Conservation (phyloP, 2,797 vertebrate genomes). For the Helostoma temminkii region DNA sequence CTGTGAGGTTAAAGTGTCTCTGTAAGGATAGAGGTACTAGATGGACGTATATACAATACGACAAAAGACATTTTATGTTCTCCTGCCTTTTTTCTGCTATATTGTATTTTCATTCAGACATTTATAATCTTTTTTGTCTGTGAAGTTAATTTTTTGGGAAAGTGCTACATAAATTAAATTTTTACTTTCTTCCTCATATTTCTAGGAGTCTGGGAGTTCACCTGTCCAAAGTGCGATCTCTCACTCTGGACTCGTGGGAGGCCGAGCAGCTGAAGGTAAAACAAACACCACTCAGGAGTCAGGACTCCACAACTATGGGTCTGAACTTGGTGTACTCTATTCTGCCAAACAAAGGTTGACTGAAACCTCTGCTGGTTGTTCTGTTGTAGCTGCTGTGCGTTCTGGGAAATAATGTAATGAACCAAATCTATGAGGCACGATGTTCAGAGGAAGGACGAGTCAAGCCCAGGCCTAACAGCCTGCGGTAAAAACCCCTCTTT, state of each 20-base stretch:
- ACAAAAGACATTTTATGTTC: no score
- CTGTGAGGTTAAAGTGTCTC: no score
- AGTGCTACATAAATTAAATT: no score
- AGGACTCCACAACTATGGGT: neutral
- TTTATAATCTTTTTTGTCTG: no score
- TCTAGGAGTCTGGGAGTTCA: constrained; percentile 86
- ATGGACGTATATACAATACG: no score
- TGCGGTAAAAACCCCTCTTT: constrained; percentile 57
- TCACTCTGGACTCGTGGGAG: constrained; percentile 87
- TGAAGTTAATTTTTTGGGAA: no score
- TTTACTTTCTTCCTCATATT: neutral
- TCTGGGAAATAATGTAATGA: constrained; percentile 82
- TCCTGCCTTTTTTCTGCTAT: no score
- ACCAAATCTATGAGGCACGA: constrained; percentile 79
- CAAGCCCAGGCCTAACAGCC: constrained; percentile 72
- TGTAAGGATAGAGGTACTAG: no score
- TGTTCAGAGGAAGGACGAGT: constrained; percentile 61
- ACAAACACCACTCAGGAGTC: constrained; percentile 1
- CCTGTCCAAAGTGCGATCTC: constrained; percentile 84
- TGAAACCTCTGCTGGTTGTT: neutral
- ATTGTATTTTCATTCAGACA: no score
- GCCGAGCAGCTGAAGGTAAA: constrained; percentile 85
- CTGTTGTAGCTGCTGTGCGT: constrained; percentile 77
- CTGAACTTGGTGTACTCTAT: no score
- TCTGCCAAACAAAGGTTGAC: no score